phyloP scores from a whole-genome alignment of 1,140 invertebrate genomes.

The Sycophila sp. region DNA sequence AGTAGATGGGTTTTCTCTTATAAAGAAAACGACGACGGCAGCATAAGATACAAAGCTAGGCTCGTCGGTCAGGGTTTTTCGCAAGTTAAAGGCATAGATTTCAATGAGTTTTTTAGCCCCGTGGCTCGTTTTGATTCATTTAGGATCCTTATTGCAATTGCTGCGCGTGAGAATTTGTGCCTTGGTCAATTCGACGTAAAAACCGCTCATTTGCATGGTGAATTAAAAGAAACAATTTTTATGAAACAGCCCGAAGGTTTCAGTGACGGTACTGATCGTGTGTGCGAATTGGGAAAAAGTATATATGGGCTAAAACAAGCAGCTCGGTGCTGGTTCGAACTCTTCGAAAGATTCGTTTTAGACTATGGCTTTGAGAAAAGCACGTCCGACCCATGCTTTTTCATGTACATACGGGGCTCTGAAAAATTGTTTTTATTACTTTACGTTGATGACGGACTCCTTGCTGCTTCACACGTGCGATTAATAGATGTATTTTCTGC shows the following conservation, averaged over 20 bases:
- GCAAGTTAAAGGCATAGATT: constrained; percentile 32
- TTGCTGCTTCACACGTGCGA: constrained; percentile 10
- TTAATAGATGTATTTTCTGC: constrained; percentile 7
- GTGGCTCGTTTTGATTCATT: no score
- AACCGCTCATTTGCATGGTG: constrained; percentile 52
- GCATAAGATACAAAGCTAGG: constrained; percentile 50
- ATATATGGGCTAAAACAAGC: constrained; percentile 47
- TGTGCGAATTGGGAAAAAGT: no score
- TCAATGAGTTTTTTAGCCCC: no score
- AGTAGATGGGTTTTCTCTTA: no score
- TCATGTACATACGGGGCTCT: not conserved
- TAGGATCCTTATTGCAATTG: not conserved
- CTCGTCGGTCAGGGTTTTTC: no score
- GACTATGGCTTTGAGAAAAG: not conserved
- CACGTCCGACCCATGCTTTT: not conserved
- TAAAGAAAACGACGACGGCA: constrained; percentile 52
- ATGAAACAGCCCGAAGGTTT: constrained; percentile 30
- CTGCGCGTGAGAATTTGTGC: not conserved
- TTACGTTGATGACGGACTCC: constrained; percentile 34
- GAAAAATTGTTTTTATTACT: constrained; percentile 6
- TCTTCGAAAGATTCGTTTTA: not conserved
- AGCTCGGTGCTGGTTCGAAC: constrained; percentile 10
- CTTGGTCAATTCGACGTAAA: constrained; percentile 48
- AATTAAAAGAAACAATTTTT: constrained; percentile 39
- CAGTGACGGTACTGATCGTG: not conserved